Base-by-base conservation (phyloP, 2,888 invertebrate species). In the Aleiodes testaceus region DNA sequence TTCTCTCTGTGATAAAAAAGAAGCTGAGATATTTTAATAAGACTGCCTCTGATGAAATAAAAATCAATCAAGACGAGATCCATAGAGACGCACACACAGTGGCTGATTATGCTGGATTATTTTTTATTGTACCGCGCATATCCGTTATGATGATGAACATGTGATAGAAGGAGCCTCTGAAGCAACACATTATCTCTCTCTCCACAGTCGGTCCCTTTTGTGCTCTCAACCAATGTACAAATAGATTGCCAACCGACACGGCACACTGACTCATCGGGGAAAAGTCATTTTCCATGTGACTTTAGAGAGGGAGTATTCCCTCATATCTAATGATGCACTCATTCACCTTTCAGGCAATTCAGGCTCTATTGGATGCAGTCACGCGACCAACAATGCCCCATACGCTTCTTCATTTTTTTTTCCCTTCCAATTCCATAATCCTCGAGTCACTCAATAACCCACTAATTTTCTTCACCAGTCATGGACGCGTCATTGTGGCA, bases 211-310 rank as follows among this genome's bases (percentile, higher is more conserved):
- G 55, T 26, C 65, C 55, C 55, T 55, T 55, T 55, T 42, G 42
- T 61, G 36, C 61, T 16, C 36, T 65, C 30, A 65, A 49, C 49
- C 26, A 30, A 65, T 50, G 26, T 49, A 16, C 26, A 49, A 20
- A 61, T 61, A 61, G 61, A 61, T 61, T 61, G 44, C 18, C 44
- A 20, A 12, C 11, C 44, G 61, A 61, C 61, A 61, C 61, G 61
- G 42, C 44, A 61, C 42, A 44, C 42, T 44, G 61, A 61, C 61
- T 61, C 55, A 55, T 36, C 44, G 44, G 2, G 61, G 44, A 61
- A 61, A 61, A 61, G 61, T 61, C 61, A 61, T 42, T 61, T 55
- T 55, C 11, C 30, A 30, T 26, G 22, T 30, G 16, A 55, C 26
- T 20, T 30, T 30, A 26, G 26, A n/a, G 6, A 11, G 55, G 55